Evolutionary conservation across 2,797 vertebrate genomes (phyloP).

Genomic region (Naso thynnoides): DNA sequence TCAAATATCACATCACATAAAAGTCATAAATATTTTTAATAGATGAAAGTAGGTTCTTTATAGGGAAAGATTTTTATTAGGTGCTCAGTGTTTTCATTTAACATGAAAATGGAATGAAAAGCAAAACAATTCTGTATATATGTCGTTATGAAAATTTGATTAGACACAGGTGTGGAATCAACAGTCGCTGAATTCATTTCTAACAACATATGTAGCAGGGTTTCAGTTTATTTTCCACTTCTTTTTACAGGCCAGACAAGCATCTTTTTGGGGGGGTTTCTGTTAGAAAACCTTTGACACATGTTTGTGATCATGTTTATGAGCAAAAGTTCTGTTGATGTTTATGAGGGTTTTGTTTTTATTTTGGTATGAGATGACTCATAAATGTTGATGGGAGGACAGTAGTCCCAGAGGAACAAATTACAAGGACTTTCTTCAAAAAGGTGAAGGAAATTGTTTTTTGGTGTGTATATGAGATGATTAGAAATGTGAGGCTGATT

Average conservation of each 20-base stretch:
- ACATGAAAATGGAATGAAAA: background rate
- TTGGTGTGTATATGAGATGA: background rate
- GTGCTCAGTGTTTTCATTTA: constrained; percentile 4
- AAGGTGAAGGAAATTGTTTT: background rate
- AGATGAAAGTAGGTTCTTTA: constrained; percentile 18
- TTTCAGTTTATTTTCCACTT: background rate
- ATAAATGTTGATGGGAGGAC: background rate
- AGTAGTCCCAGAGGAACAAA: constrained; percentile 11
- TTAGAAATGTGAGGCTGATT: no score
- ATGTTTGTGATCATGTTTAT: background rate
- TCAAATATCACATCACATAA: constrained; percentile 23
- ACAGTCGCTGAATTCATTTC: background rate
- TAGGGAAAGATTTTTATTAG: background rate
- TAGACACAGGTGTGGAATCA: background rate
- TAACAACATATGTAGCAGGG: background rate
- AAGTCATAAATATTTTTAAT: constrained; percentile 14
- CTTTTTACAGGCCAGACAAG: background rate
- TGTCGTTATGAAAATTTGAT: background rate
- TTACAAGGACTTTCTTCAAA: background rate
- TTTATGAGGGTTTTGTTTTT: constrained; percentile 2
- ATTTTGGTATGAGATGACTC: background rate
- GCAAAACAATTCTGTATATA: background rate
- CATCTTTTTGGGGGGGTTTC: background rate
- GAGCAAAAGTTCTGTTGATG: constrained; percentile 15
- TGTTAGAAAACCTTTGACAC: background rate